Evolutionary conservation across 1,140 invertebrate genomes (phyloP), one percentile per base, ranked within the genome.

Genomic region (Scaptomyza pallida): DNA sequence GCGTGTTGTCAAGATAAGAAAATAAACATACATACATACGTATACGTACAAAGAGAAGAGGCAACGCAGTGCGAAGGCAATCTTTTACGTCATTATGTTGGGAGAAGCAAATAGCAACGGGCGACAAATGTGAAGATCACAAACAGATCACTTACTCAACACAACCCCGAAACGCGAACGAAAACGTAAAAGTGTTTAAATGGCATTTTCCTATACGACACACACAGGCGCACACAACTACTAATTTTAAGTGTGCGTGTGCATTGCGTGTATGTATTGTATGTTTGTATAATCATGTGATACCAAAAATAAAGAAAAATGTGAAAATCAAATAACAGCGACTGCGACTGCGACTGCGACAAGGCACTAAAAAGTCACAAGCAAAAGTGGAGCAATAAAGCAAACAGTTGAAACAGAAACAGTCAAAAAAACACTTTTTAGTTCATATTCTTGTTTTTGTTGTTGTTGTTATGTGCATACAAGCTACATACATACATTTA

Each of bases 251-350:
- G 33, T 35, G 51, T 50, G 48, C 65, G 40, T 56, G n/a, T 48
- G 19, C n/a, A n/a, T n/a, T n/a, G 19, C 41, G 26, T 45, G 21
- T 26, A 16, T 60, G 43, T 55, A 45, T 70, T 26, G n/a, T n/a
- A n/a, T 86, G 80, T 86, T 70, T 76, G 73, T 85, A 85, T 63
- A 80, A 88, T 86, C 81, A 86, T 86, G 81, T 86, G 81, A 86
- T 86, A 86, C 81, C 82, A 72, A 86, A 76, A 86, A 86, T 88
- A 86, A 86, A 86, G 81, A 86, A 88, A 86, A 88, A 86, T 86
- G 82, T 88, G 81, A 86, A 86, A 86, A 86, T 88, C 82, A 86
- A 86, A 86, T 80, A 86, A 73, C 74, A 82, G 69, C 75, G 68
- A 78, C 72, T 51, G 63, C 72, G 43, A 78, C 72, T 55, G 63